Percentiles rank a stretch among this genome's conserved stretches.
phyloP scores from a whole-genome alignment of 2,797 vertebrate species.

The Helarctos malayanus region DNA sequence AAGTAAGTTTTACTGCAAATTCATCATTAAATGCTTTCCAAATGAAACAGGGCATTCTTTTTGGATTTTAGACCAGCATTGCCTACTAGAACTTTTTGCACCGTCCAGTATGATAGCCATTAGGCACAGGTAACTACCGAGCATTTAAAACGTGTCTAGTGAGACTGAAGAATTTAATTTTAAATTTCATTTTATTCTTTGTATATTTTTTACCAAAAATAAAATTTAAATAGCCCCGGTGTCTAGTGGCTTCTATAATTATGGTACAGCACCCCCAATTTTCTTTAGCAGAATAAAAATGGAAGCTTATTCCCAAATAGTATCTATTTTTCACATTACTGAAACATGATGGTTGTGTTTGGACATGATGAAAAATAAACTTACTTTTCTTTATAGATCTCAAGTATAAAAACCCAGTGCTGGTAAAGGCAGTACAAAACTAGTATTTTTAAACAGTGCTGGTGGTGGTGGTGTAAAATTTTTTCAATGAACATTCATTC shows the following conservation, averaged over 20 bases:
- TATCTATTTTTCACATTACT: constrained; percentile 31
- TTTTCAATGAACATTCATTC: constrained; percentile 8
- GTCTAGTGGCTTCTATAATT: neutral
- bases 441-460: constrained; percentile 22
- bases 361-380: constrained; percentile 35
- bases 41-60: constrained; percentile 62
- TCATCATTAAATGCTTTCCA: constrained; percentile 17
- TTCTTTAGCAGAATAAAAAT: constrained; percentile 50
- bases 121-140: neutral
- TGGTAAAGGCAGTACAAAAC: neutral
- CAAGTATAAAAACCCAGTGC: neutral
- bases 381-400: constrained; percentile 38
- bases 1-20: constrained; percentile 35
- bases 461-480: neutral
- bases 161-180: constrained; percentile 37
- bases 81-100: neutral
- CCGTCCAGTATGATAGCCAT: neutral
- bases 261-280: neutral
- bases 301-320: neutral
- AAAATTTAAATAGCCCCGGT: constrained; percentile 3
- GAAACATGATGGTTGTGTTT: neutral
- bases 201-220: neutral
- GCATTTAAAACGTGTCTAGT: neutral
- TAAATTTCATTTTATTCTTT: neutral
- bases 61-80: constrained; percentile 20